Base-by-base conservation (phyloP, 2,797 vertebrate species). In the Avahi laniger region DNA sequence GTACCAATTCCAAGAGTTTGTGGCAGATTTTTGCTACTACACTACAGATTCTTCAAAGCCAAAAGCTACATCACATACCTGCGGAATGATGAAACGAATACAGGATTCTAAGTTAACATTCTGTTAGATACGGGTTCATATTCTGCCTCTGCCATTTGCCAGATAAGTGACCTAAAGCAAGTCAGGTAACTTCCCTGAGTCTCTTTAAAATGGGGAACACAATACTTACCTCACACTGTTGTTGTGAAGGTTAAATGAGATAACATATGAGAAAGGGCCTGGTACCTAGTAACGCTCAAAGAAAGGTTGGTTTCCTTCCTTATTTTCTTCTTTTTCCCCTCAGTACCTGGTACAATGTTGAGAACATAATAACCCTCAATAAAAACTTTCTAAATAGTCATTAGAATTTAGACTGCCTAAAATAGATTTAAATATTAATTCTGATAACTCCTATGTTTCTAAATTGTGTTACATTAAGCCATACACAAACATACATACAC, bases 331-430 rank as follows among this genome's bases (percentile, higher is more conserved):
- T 76, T 85, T 41, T 79, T 17, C 72, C 69, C 79, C 92, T 80
- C 86, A 95, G 83, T 89, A 93, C 41, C 69, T 70, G 52, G 46
- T 84, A 67, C 46, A 88, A 78, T 78, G 59, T 67, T 88, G 73
- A 95, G 76, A 94, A 91, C 72, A 95, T 38, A 94, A 91, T 12
- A 72, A 52, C 24, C 75, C 54, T 87, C 67, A 63, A 91, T 81
- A 87, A 95, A 87, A 92, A 43, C 89, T 93, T 95, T 35, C 84
- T 76, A 89, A 93, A 76, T 81, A 88, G 13, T 73, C 67, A 94
- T 20, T 54, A 69, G 67, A 85, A 92, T 30, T 88, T 61, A 65
- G 33, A 70, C 63, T 81, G 85, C 43, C 43, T 57, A 75, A 61
- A 73, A 81, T 30, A 38, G 38, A 59, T 52, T 59, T 91, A 81